Percentiles rank a stretch among this genome's conserved stretches.
Conservation (phyloP, 64 coral and sea anemone species). For the Trachythela sp. region DNA sequence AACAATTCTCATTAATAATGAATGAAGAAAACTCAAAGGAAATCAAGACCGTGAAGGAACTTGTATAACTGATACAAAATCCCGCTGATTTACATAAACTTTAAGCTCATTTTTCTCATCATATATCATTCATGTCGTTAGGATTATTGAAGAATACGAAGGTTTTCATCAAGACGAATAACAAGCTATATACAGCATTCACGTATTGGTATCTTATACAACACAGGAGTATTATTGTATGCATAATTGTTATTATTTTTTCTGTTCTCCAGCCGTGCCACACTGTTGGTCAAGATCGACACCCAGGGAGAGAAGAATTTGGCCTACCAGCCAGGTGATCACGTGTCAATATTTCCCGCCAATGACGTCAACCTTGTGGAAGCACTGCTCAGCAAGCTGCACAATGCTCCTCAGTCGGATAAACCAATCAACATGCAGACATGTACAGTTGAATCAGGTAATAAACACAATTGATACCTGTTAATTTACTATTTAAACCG, state of each 20-base stretch:
- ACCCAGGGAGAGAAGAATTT: constrained; percentile 45
- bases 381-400: constrained; percentile 59
- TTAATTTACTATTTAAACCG: too few relatives aligned
- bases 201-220: too few relatives aligned
- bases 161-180: too few relatives aligned
- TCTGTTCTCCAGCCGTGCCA: constrained; percentile 47
- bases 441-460: constrained; percentile 62
- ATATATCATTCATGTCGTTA: too few relatives aligned
- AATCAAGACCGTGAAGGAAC: too few relatives aligned
- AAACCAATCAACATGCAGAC: constrained; percentile 63
- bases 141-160: too few relatives aligned
- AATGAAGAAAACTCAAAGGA: too few relatives aligned
- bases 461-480: not conserved
- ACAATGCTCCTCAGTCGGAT: constrained; percentile 55
- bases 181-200: too few relatives aligned
- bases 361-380: constrained; percentile 65
- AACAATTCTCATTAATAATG: too few relatives aligned
- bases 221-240: not conserved
- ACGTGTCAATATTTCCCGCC: constrained; percentile 71
- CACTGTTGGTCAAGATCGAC: constrained; percentile 64
- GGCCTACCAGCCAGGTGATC: constrained; percentile 70
- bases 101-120: too few relatives aligned
- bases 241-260: not conserved
- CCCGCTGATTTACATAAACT: too few relatives aligned
- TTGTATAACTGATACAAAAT: too few relatives aligned